phyloP scores from a whole-genome alignment of 2,113 vertebrate species.

The Mastomys natalensis region DNA sequence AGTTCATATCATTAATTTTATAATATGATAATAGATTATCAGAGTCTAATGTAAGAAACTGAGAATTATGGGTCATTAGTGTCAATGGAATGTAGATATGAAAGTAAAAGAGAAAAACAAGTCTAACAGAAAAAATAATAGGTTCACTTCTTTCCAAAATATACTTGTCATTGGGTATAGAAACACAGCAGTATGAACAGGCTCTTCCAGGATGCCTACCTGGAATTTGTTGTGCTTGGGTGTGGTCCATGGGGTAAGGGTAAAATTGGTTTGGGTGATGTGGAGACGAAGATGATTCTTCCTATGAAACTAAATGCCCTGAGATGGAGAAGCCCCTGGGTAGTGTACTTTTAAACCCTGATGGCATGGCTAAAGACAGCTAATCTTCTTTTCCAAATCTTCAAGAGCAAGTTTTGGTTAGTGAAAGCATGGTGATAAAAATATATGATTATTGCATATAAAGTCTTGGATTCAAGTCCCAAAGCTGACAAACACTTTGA shows the following conservation, averaged over 20 bases:
- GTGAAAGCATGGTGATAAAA: background rate
- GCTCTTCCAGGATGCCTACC: background rate
- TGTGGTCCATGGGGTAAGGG: background rate
- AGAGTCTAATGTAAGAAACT: background rate
- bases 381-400: background rate
- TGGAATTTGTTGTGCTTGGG: background rate
- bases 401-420: background rate
- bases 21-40: background rate
- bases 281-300: background rate
- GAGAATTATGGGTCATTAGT: background rate
- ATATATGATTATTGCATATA: no score
- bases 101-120: background rate
- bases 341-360: background rate
- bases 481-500: background rate
- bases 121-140: slow-evolving; percentile 31
- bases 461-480: background rate
- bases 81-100: background rate
- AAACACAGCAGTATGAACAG: background rate
- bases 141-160: slow-evolving; percentile 44
- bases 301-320: background rate
- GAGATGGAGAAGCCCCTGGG: background rate
- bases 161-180: slow-evolving; percentile 9
- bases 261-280: background rate
- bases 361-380: background rate
- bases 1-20: slow-evolving; percentile 14